These are phyloP conservation scores for Gallinago nigripennis DNA, from an alignment of 2,797 vertebrate species.

Conservation along the genomic window DNA sequence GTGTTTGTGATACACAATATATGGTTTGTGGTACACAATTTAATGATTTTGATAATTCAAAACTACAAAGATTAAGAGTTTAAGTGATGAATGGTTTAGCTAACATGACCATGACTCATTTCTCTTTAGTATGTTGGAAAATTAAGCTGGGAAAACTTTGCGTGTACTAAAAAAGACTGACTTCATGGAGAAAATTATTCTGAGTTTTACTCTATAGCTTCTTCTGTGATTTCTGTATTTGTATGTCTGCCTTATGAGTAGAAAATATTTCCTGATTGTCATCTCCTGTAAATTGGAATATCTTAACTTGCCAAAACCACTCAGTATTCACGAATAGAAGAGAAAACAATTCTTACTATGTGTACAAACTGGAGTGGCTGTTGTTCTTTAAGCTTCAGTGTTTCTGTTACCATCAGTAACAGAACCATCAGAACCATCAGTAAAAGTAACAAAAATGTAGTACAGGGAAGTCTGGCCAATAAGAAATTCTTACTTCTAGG, in stretches of 20 bases:
- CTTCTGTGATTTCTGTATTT: neutral
- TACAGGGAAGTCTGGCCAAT: neutral
- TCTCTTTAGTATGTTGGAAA: neutral
- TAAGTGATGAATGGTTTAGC: neutral
- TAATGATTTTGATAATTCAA: neutral
- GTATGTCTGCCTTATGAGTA: neutral
- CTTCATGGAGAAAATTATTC: neutral
- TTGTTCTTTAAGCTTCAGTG: neutral
- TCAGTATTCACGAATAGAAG: neutral
- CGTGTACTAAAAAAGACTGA: neutral
- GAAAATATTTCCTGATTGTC: neutral
- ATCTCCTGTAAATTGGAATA: neutral
- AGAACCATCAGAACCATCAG: neutral
- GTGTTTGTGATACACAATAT: neutral
- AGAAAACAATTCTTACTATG: neutral
- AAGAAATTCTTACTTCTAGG: neutral
- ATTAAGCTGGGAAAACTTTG: neutral
- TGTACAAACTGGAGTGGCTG: neutral
- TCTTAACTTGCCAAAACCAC: neutral
- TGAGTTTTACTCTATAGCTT: neutral
- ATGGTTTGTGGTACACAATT: neutral
- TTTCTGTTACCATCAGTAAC: neutral
- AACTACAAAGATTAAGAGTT: neutral
- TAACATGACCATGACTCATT: fast-evolving
- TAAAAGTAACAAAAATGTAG: neutral